Evolutionary conservation across 2,888 invertebrate genomes (phyloP), one percentile per base, ranked within the genome.

Genomic region (Synergus umbraculus): DNA sequence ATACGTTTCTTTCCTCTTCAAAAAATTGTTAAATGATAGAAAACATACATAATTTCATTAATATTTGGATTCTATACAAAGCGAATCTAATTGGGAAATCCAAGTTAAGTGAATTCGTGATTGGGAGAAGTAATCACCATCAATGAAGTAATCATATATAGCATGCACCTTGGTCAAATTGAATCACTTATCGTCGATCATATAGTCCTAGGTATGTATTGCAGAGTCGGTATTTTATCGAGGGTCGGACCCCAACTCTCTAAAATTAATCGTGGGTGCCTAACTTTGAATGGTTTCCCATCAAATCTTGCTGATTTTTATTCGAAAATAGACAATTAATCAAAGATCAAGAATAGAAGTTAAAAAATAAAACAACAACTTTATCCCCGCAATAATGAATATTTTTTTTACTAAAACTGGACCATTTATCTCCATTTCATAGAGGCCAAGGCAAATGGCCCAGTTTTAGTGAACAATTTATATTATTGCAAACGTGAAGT

Each of bases 171-270:
- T 58, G 49, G 37, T 37, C 37, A 73, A 63, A 73, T 73, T 73
- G 73, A 73, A 73, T 73, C 73, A 73, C 73, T 73, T 73, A 54
- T 58, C 37, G 18, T 73, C 1, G 10, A 60, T 60, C 60, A 29
- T 63, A 63, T 63, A 2, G 12, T 22, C 63, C 63, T 5, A 63
- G 22, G 29, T 63, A 63, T 63, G 29, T 63, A 63, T 63, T 13
- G 5, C 29, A 29, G 29, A 63, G 58, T 58, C 18, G 58, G 9
- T 58, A 65, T 65, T 37, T 65, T 37, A 41, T 66, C n/a, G 43
- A 66, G 66, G 66, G 66, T 66, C 66, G n/a, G 66, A 44, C 66
- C 66, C 66, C 12, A 66, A n/a, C 9, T 41, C 18, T 43, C 43
- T 44, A 3, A n/a, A n/a, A 18, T 66, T 66, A 43, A 66, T n/a